Conservation (phyloP, 2,797 vertebrate species). For the Myotis vivesi region DNA sequence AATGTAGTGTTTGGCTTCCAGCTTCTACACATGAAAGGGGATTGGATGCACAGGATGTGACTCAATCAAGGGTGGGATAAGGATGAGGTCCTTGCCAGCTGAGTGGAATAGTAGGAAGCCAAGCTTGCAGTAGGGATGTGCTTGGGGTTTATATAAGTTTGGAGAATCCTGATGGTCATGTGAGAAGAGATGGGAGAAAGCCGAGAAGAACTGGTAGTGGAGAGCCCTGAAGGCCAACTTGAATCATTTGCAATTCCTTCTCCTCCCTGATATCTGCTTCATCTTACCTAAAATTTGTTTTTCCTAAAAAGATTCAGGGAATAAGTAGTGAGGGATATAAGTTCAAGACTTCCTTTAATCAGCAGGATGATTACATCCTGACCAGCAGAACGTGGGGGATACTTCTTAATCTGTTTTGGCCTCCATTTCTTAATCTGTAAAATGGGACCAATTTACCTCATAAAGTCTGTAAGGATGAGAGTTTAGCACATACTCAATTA, state of each 20-base stretch:
- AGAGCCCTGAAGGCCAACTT: not conserved
- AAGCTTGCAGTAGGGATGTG: not conserved
- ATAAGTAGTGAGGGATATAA: not conserved
- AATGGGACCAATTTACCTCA: not conserved
- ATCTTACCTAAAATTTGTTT: not conserved
- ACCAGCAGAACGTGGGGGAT: not conserved
- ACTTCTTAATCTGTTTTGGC: constrained; percentile 17
- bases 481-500: not conserved
- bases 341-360: not conserved
- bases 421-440: constrained; percentile 17
- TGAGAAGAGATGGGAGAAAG: not conserved
- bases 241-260: not conserved
- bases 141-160: not conserved
- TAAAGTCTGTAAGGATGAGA: not conserved
- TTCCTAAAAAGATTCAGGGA: not conserved
- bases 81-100: not conserved
- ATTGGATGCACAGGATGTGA: not conserved
- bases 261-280: not conserved
- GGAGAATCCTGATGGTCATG: not conserved
- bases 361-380: not conserved
- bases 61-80: not conserved
- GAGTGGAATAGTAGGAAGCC: not conserved
- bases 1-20: not conserved
- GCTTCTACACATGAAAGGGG: not conserved
- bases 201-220: not conserved